Percentiles rank a stretch among this genome's conserved stretches.
Evolutionary conservation across 2,888 invertebrate species (phyloP).

Genomic region (Priocnemis perturbator): DNA sequence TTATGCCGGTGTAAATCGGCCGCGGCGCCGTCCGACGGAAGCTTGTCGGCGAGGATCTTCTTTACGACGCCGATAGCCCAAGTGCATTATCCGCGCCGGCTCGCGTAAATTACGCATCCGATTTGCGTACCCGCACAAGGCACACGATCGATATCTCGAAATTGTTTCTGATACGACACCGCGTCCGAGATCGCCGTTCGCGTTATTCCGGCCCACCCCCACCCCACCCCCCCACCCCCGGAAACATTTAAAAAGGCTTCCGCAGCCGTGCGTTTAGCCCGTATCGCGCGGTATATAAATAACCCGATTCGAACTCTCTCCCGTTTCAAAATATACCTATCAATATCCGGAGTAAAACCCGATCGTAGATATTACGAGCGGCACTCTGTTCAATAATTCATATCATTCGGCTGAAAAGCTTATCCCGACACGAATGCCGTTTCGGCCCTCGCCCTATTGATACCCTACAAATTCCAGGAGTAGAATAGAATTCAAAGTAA

Average conservation of each 20-base stretch:
- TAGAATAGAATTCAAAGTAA: slow-evolving; percentile 27
- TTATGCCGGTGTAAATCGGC: background rate
- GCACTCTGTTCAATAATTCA: slow-evolving; percentile 54
- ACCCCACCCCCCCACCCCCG: too few relatives aligned
- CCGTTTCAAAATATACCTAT: slow-evolving; percentile 44
- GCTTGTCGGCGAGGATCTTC: background rate
- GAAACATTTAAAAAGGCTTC: too few relatives aligned
- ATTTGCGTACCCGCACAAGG: too few relatives aligned
- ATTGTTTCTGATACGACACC: too few relatives aligned
- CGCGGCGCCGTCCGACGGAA: background rate
- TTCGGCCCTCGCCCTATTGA: slow-evolving; percentile 7
- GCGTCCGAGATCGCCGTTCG: too few relatives aligned
- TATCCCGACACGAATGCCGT: slow-evolving; percentile 9
- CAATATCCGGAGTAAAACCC: slow-evolving; percentile 44
- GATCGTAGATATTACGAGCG: slow-evolving; percentile 44
- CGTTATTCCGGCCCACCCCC: too few relatives aligned
- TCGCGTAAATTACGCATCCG: too few relatives aligned
- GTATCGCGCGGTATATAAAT: slow-evolving; percentile 7
- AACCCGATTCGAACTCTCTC: slow-evolving; percentile 6
- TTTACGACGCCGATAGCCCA: too few relatives aligned
- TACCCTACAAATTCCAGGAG: slow-evolving; percentile 17
- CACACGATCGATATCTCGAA: too few relatives aligned
- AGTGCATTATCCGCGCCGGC: too few relatives aligned
- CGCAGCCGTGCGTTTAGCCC: background rate
- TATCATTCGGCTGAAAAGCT: slow-evolving; percentile 52